Evolutionary conservation across 2,797 vertebrate species (phyloP).

Genomic region (Poeciliopsis turneri): DNA sequence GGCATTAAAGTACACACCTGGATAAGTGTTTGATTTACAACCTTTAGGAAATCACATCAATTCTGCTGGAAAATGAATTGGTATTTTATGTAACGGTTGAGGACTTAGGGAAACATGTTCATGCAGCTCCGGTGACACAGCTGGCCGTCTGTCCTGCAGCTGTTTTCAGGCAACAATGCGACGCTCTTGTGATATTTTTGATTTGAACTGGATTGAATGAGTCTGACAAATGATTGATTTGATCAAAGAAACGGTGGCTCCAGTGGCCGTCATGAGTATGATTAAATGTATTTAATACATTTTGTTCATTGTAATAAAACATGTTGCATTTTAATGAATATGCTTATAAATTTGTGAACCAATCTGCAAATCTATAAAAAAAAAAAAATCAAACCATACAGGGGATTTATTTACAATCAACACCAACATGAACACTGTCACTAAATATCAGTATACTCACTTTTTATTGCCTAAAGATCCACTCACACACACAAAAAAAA

Average conservation of each 20-base stretch:
- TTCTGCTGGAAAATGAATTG: background rate
- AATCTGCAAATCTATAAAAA: background rate
- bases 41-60: conserved; percentile 6
- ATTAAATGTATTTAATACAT: too few relatives aligned
- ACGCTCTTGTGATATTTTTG: too few relatives aligned
- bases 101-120: background rate
- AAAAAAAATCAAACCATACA: background rate
- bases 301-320: too few relatives aligned
- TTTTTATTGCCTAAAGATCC: background rate
- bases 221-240: too few relatives aligned
- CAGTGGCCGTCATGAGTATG: too few relatives aligned
- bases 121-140: background rate
- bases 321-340: background rate
- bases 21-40: conserved; percentile 12
- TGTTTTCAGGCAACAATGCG: conserved; percentile 4
- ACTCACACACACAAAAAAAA: background rate
- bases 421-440: background rate
- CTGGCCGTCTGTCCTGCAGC: background rate
- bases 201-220: too few relatives aligned
- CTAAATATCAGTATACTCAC: background rate
- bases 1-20: conserved; percentile 2
- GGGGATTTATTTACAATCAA: background rate
- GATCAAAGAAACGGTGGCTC: too few relatives aligned
- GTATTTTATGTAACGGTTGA: background rate
- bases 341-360: background rate